Percentiles rank a stretch among this genome's conserved stretches.
These are phyloP conservation scores for Chironomus tepperi DNA, from an alignment of 1,140 invertebrate genomes.

Conservation along the genomic window DNA sequence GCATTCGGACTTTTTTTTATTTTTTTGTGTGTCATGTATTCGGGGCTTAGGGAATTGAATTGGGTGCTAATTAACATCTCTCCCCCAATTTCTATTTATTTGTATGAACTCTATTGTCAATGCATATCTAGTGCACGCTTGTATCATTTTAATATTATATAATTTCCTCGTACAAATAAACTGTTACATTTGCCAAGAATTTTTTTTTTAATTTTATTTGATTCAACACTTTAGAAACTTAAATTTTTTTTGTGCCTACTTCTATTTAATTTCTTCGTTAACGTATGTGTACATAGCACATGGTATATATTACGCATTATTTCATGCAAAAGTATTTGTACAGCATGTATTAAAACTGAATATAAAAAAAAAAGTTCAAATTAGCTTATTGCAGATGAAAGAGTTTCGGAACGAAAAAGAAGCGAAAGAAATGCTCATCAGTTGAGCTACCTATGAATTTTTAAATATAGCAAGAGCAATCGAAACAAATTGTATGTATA, in stretches of 20 bases:
- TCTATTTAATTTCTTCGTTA: neutral
- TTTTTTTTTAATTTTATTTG: too few relatives aligned
- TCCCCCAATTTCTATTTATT: neutral
- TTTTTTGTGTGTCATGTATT: too few relatives aligned
- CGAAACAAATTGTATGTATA: too few relatives aligned
- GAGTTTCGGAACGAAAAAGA: neutral
- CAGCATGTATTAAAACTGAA: too few relatives aligned
- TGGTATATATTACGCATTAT: neutral
- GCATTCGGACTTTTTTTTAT: neutral
- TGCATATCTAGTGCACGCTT: neutral
- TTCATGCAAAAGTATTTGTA: too few relatives aligned
- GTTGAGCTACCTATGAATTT: neutral
- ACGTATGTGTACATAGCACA: neutral
- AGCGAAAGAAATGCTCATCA: neutral
- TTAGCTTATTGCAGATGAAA: neutral
- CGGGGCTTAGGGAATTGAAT: neutral
- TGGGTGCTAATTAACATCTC: neutral
- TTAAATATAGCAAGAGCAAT: neutral
- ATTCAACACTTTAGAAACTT: neutral
- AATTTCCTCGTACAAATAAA: neutral
- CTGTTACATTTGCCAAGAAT: constrained; percentile 6
- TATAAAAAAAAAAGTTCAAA: neutral
- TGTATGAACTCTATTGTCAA: neutral
- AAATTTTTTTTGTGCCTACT: too few relatives aligned
- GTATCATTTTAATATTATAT: neutral